Base-by-base conservation (phyloP, 2,888 invertebrate species). In the Melitaea athalia region DNA sequence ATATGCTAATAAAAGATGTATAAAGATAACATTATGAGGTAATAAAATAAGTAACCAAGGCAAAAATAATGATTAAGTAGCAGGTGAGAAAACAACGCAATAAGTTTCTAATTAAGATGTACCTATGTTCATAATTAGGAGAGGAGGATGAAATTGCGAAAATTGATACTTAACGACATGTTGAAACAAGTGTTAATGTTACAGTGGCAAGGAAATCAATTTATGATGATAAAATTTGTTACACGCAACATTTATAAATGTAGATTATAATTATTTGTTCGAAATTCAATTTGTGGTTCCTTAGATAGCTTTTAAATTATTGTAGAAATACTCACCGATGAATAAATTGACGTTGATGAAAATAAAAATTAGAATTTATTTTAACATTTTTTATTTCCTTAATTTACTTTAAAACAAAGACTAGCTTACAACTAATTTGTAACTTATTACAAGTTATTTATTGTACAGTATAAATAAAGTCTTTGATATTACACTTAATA, bases 361-460 rank as follows among this genome's bases (percentile, higher is more conserved):
- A 55, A 55, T 55, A 55, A 55, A 53, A 55, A 33, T 31, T 24
- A 5, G 6, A 55, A 5, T 55, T 55, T 33, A 55, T 55, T 55
- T 55, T 33, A 55, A 69, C 53, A 60, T 42, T 74, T 74, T 74
- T 76, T 74, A 76, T 75, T 77, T 79, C 76, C 78, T 83, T 83
- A 78, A 81, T 82, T 81, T 81, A 78, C 79, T 84, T 77, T 81
- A 83, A 81, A 81, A 85, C 85, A 88, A 90, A 86, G 92, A 92
- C 92, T 92, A 92, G 91, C 92, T 92, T 92, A 92, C 65, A 86
- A 84, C 92, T 92, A 92, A 91, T 92, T 92, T 92, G 92, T 92
- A 90, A 88, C 88, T 90, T 91, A 87, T 73, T 73, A 81, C 79
- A 82, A 78, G 53, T 75, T 77, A 83, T 81, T 81, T 83, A 86